Percentiles rank a stretch among this genome's conserved stretches.
phyloP scores from a whole-genome alignment of 2,113 vertebrate species.

The Gorilla gorilla region DNA sequence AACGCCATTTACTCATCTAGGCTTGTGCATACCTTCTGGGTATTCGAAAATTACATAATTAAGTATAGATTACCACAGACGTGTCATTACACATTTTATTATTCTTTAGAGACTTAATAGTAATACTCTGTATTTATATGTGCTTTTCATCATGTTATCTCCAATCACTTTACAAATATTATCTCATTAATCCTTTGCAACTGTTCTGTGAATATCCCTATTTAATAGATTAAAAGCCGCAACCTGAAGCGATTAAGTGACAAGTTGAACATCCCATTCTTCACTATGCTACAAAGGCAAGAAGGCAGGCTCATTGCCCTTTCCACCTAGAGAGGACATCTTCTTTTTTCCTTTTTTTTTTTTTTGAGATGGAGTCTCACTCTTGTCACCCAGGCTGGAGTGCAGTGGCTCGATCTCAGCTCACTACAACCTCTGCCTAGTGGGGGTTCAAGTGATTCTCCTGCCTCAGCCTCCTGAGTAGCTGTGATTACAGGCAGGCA shows the following conservation, averaged over 20 bases:
- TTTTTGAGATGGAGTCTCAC: too few relatives aligned
- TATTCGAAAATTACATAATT: slow-evolving; percentile 61
- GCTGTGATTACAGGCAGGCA: too few relatives aligned
- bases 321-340: background rate
- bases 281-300: accelerated
- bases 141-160: slow-evolving; percentile 45
- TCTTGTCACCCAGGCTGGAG: too few relatives aligned
- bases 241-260: background rate
- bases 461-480: too few relatives aligned
- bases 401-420: too few relatives aligned
- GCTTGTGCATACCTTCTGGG: slow-evolving; percentile 52
- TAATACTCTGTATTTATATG: slow-evolving; percentile 14
- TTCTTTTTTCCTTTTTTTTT: background rate
- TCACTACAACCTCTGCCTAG: too few relatives aligned
- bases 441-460: too few relatives aligned
- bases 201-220: background rate
- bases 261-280: accelerated
- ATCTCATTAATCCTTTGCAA: slow-evolving; percentile 60
- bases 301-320: background rate
- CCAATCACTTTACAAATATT: slow-evolving; percentile 50
- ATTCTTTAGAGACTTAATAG: slow-evolving; percentile 42
- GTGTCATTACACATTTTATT: slow-evolving; percentile 30
- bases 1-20: background rate
- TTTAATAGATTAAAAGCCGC: slow-evolving; percentile 35
- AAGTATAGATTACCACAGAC: slow-evolving; percentile 58